phyloP scores from a whole-genome alignment of 2,113 vertebrate genomes.

The Datnioides undecimradiatus region DNA sequence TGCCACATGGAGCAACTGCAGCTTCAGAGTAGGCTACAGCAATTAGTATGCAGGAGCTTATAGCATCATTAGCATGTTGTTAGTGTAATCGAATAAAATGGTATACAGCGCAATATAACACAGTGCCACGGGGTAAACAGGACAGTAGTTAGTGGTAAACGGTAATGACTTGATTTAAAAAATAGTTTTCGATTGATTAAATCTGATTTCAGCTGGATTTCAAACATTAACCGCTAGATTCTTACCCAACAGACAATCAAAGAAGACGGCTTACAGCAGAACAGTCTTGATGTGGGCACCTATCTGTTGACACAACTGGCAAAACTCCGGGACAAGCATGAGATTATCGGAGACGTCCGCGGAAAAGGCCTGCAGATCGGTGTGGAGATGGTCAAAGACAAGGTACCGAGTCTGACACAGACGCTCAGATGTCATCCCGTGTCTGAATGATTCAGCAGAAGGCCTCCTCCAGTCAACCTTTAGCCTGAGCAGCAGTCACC shows the following conservation, averaged over 20 bases:
- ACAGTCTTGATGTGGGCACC: constrained; percentile 87
- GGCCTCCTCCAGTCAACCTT: constrained; percentile 65
- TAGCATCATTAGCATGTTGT: no score
- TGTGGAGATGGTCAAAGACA: constrained; percentile 94
- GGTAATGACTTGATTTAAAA: no score
- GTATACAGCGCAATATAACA: no score
- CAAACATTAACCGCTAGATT: neutral
- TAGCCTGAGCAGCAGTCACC: constrained; percentile 39
- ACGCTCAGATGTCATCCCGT: neutral
- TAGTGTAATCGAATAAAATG: no score
- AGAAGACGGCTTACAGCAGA: constrained; percentile 88
- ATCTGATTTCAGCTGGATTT: neutral
- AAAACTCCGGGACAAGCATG: constrained; percentile 89
- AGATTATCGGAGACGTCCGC: constrained; percentile 93
- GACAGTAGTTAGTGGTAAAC: no score
- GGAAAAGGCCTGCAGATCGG: constrained; percentile 95
- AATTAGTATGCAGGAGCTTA: no score
- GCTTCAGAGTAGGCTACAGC: no score
- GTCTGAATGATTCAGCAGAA: constrained; percentile 38
- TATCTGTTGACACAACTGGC: constrained; percentile 88
- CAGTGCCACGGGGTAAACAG: no score
- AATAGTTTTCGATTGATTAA: no score
- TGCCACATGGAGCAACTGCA: no score
- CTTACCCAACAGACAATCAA: constrained; percentile 85
- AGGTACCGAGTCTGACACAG: constrained; percentile 80